These are phyloP conservation scores for Lucilia sericata DNA, from an alignment of 1,140 invertebrate species.

Conservation along the genomic window DNA sequence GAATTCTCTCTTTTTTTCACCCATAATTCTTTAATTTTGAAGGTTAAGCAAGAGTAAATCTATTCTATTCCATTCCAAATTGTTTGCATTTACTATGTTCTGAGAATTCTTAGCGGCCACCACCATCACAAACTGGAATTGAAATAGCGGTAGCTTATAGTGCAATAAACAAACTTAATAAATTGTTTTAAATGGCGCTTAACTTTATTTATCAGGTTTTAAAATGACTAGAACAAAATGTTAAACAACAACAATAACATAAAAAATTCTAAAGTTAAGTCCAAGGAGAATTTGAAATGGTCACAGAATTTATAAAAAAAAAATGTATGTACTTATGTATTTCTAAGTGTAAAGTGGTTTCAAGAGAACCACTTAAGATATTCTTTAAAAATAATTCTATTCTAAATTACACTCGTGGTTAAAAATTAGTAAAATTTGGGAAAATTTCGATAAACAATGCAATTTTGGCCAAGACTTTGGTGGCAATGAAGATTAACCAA, in stretches of 20 bases:
- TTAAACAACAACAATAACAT: not conserved
- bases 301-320: not conserved
- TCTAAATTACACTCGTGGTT: no score
- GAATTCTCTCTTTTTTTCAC: no score
- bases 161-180: not conserved
- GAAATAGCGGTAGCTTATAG: not conserved
- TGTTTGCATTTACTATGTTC: not conserved
- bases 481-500: no score
- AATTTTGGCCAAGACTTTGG: no score
- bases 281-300: conserved; percentile 5
- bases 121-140: not conserved
- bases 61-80: not conserved
- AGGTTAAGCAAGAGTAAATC: not conserved
- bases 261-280: not conserved
- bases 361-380: no score
- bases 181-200: conserved; percentile 8
- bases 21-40: not conserved
- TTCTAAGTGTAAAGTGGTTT: no score
- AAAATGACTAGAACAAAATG: not conserved
- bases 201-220: not conserved
- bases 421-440: no score
- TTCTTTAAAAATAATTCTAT: no score
- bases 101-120: not conserved
- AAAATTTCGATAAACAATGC: no score
- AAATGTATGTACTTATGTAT: not conserved